Base-by-base conservation (phyloP, 2,888 invertebrate species). In the Rhagonycha lutea region DNA sequence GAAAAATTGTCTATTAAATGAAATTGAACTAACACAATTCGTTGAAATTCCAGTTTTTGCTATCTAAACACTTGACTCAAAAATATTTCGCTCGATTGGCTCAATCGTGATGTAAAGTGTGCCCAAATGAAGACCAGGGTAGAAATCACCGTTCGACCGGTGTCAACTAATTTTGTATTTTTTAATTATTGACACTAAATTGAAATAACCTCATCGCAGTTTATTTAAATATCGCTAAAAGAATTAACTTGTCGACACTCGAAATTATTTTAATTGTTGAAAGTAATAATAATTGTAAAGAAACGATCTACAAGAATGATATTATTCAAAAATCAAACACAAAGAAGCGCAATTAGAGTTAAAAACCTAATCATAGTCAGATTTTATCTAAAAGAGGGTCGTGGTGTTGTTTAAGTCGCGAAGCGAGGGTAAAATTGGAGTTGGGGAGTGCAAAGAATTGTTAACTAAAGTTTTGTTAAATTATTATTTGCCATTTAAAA, bases 361-460 rank as follows among this genome's bases (percentile, higher is more conserved):
- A 77, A 79, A 79, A 79, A 79, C 79, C 79, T 77, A 79, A 79
- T 79, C 77, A 79, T 71, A 77, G 69, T 70, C 75, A 73, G 76
- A 78, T 78, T 75, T 73, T 73, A 75, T 75, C 77, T 75, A 75
- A 75, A 76, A 78, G 74, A 75, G 77, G 74, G 77, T 78, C 73
- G 75, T 68, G 73, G 72, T 75, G 73, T 75, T 72, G 77, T 78
- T 70, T 75, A 75, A 71, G 74, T 72, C 70, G 73, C 72, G 69
- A 70, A 75, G 71, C 68, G 74, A 67, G 75, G 73, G 70, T 68
- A 74, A 78, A 78, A 75, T 75, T 68, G 69, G 75, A 78, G 70
- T 69, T 65, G 72, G 61, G 26, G 26, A 14, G 63, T 47, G 47
- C 47, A n/a, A 47, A n/a, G 47, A 47, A 47, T 47, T 47, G 47